phyloP scores from a whole-genome alignment of 2,888 invertebrate genomes.

The Pseudococcus jackbeardsleyi region DNA sequence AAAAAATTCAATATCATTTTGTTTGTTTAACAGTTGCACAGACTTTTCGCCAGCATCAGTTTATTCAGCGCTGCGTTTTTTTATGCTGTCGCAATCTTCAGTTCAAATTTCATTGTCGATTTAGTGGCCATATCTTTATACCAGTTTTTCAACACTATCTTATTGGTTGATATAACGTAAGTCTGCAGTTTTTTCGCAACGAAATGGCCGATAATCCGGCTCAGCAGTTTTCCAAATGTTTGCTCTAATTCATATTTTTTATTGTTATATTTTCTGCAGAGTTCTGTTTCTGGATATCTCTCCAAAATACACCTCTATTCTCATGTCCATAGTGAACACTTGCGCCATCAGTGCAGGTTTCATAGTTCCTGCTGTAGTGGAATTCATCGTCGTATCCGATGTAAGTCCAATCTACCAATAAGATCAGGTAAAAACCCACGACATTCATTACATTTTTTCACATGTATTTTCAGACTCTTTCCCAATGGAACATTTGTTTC shows the following conservation, averaged over 20 bases:
- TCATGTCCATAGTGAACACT: not conserved
- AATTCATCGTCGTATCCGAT: conserved; percentile 32
- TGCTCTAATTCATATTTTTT: too few species aligned
- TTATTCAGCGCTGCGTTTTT: not conserved
- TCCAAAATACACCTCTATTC: not conserved
- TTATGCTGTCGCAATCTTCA: not conserved
- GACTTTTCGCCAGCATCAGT: not conserved
- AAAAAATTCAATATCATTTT: not conserved
- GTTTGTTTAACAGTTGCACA: not conserved
- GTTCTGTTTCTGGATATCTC: not conserved
- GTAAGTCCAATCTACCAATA: not conserved
- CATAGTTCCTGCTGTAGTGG: not conserved
- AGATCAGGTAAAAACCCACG: too few species aligned
- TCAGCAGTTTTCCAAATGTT: too few species aligned
- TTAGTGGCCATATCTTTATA: not conserved
- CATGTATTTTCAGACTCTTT: conserved; percentile 1
- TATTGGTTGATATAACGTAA: not conserved
- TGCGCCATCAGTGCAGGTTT: not conserved
- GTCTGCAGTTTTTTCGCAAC: not conserved
- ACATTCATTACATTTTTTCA: not conserved
- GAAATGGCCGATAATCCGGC: too few species aligned
- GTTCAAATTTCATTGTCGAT: not conserved
- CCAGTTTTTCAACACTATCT: not conserved
- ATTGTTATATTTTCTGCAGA: not conserved
- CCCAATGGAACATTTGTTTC: conserved; percentile 36